Evolutionary conservation across 2,797 vertebrate species (phyloP), one percentile per base, ranked within the genome.

Genomic region (Nyctalus aviator): DNA sequence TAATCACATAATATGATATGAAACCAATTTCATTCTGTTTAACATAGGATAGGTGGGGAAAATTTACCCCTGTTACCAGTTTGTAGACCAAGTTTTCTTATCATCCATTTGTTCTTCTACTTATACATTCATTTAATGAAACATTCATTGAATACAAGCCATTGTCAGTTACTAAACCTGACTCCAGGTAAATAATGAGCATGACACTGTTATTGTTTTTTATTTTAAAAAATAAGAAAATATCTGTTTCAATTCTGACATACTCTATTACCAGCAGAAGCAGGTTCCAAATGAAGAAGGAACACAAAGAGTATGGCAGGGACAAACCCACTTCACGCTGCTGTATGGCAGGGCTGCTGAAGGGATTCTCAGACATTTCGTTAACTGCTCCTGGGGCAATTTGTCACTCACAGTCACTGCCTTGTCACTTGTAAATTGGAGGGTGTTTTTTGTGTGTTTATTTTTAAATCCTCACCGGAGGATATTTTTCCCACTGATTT

Each of bases 71-170:
- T 55, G 4, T 57, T 89, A 69, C 8, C n/a, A 50, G 32, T 91
- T 66, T 95, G 13, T 37, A 93, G 78, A 82, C 27, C 44, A 81
- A 73, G 37, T 93, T 94, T 48, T 73, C 55, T 94, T 57, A 88
- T 25, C n/a, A 66, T 46, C 86, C 20, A 62, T 66, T 18, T 62
- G 83, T 20, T 46, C 57, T 62, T 6, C 57, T 12, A 78, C 27
- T 55, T 55, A 83, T 5, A 81, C 83, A 78, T 73, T 78, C 46
- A 85, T 64, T 87, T 35, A 90, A 35, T 62, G 44, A 75, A 86
- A 20, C 37, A 41, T 8, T 73, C 46, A 87, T 3, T 90, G 55
- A 93, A 44, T 44, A 78, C 14, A 59, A 32, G 46, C 8, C 53
- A 20, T 20, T 77, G 41, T 81, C 32, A 90, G 5, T 64, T 75